A percentile compares a stretch with the other conserved stretches of the same genome.
Conservation (phyloP, 2,888 invertebrate species). For the Peribatodes rhomboidaria region DNA sequence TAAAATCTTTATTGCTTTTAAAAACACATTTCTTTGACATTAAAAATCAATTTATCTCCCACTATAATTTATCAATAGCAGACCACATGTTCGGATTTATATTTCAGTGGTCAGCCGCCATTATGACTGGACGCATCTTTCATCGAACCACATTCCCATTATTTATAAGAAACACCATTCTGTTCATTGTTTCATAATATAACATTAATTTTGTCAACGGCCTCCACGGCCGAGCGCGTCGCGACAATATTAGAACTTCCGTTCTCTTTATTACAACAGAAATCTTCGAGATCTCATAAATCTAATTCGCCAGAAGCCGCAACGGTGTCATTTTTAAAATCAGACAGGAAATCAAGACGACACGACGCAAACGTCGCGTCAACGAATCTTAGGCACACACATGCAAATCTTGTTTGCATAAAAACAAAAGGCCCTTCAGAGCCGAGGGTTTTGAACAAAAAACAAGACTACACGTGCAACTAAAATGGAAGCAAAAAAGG, state of each 20-base stretch:
- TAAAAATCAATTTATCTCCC: constrained; percentile 51
- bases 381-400: constrained; percentile 61
- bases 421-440: constrained; percentile 74
- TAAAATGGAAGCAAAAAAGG: constrained; percentile 80
- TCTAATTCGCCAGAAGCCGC: constrained; percentile 57
- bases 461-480: constrained; percentile 79
- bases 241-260: constrained; percentile 82
- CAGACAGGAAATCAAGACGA: constrained; percentile 61
- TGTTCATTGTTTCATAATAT: constrained; percentile 85
- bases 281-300: constrained; percentile 58
- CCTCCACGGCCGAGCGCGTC: constrained; percentile 69
- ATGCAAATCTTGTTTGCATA: constrained; percentile 72
- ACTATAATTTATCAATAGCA: constrained; percentile 50
- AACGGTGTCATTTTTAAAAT: constrained; percentile 50
- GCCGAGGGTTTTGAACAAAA: constrained; percentile 67
- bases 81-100: constrained; percentile 49
- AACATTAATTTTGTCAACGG: constrained; percentile 84
- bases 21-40: constrained; percentile 50
- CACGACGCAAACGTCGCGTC: constrained; percentile 59
- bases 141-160: constrained; percentile 69
- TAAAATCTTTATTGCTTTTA: constrained; percentile 44
- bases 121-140: constrained; percentile 70
- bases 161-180: constrained; percentile 77
- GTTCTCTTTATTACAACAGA: constrained; percentile 63
- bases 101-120: constrained; percentile 58